phyloP scores from a whole-genome alignment of 1,140 invertebrate genomes.

The Halictus rubicundus region DNA sequence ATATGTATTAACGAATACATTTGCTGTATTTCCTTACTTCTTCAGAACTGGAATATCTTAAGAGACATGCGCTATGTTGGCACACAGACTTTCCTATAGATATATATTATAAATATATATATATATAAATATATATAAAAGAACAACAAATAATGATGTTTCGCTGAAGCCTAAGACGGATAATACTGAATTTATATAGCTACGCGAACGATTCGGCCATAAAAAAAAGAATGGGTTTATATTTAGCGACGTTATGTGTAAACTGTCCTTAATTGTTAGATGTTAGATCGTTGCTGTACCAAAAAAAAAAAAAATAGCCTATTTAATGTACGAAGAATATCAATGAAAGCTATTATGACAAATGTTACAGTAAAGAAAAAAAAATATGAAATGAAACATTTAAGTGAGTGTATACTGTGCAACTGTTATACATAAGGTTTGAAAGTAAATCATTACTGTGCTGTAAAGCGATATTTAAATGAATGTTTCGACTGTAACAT shows the following conservation, averaged over 20 bases:
- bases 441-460: constrained; percentile 51
- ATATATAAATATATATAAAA: constrained; percentile 15
- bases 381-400: constrained; percentile 31
- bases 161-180: constrained; percentile 38
- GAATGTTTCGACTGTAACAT: constrained; percentile 46
- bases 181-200: constrained; percentile 55
- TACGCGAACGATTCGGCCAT: constrained; percentile 52
- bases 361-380: constrained; percentile 53
- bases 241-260: constrained; percentile 61
- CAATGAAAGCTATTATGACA: constrained; percentile 52
- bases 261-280: constrained; percentile 64
- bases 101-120: constrained; percentile 17
- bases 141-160: constrained; percentile 41
- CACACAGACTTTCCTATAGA: constrained; percentile 40
- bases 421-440: constrained; percentile 60
- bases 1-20: constrained; percentile 17
- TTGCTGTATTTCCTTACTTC: constrained; percentile 7
- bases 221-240: constrained; percentile 54
- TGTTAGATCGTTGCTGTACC: constrained; percentile 65
- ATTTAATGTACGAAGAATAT: constrained; percentile 57
- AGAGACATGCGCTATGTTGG: constrained; percentile 21
- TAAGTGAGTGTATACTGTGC: constrained; percentile 54
- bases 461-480: constrained; percentile 45
- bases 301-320: constrained; percentile 64
- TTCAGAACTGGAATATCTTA: constrained; percentile 17